phyloP scores from a whole-genome alignment of 2,888 invertebrate species.

The Drosophila mulleri region DNA sequence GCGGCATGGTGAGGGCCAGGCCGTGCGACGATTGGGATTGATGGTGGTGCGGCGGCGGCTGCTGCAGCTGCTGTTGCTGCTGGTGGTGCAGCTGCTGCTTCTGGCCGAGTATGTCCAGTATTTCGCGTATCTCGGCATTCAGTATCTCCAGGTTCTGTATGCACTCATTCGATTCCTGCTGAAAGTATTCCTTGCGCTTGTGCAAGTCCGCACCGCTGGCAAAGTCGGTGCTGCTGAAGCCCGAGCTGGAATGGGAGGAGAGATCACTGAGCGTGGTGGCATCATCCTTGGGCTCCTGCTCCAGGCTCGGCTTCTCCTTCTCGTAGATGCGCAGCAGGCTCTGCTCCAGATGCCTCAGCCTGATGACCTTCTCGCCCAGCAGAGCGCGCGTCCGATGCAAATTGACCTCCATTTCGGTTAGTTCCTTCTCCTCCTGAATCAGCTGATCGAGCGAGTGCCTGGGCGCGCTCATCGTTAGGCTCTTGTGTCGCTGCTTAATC shows the following conservation, averaged over 20 bases:
- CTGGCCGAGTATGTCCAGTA: slow-evolving; percentile 89
- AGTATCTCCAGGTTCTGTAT: slow-evolving; percentile 89
- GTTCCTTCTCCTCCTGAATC: slow-evolving; percentile 91
- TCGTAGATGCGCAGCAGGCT: slow-evolving; percentile 88
- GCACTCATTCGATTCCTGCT: slow-evolving; percentile 89
- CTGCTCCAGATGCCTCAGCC: slow-evolving; percentile 92
- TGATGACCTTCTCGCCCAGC: slow-evolving; percentile 92
- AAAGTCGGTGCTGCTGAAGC: slow-evolving; percentile 89
- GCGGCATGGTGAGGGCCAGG: slow-evolving; percentile 51
- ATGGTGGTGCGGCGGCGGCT: slow-evolving; percentile 23
- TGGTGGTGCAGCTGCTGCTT: slow-evolving; percentile 64
- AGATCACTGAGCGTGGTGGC: slow-evolving; percentile 88
- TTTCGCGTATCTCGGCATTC: slow-evolving; percentile 90
- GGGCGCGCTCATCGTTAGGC: slow-evolving; percentile 49
- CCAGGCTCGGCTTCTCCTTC: slow-evolving; percentile 82
- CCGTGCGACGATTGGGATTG: slow-evolving; percentile 18
- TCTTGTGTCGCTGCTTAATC: slow-evolving; percentile 85
- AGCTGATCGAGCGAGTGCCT: slow-evolving; percentile 83
- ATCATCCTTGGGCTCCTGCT: slow-evolving; percentile 86
- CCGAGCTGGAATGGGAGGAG: slow-evolving; percentile 87
- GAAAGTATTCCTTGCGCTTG: slow-evolving; percentile 85
- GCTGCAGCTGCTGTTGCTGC: slow-evolving; percentile 23
- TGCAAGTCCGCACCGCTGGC: slow-evolving; percentile 86
- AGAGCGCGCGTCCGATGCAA: slow-evolving; percentile 92
- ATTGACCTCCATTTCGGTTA: slow-evolving; percentile 93